Percentiles rank a stretch among this genome's conserved stretches.
Evolutionary conservation across 2,888 invertebrate species (phyloP).

Genomic region (Papilio elwesi): DNA sequence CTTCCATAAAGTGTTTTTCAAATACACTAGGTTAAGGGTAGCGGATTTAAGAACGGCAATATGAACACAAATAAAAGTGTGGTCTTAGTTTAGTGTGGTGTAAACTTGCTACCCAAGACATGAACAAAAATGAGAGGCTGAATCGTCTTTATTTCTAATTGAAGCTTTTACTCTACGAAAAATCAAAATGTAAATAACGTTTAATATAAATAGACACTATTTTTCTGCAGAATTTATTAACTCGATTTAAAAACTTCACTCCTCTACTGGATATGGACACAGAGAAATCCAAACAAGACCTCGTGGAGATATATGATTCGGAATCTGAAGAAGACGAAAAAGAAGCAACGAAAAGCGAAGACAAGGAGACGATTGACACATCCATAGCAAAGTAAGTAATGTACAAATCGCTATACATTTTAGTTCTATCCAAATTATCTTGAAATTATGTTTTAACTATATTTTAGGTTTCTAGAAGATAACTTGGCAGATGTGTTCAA

Average conservation of each 20-base stretch:
- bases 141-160: too few relatives aligned
- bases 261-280: conserved; percentile 63
- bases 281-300: conserved; percentile 54
- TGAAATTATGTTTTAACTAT: conserved; percentile 13
- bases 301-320: conserved; percentile 80
- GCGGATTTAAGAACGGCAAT: too few relatives aligned
- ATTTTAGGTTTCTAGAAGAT: conserved; percentile 67
- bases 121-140: too few relatives aligned
- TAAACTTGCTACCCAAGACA: too few relatives aligned
- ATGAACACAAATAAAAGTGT: too few relatives aligned
- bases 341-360: conserved; percentile 40
- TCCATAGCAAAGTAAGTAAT: conserved; percentile 59
- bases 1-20: too few relatives aligned
- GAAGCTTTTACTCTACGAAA: too few relatives aligned
- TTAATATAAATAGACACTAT: conserved; percentile 4
- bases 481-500: conserved; percentile 73
- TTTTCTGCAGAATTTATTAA: conserved; percentile 58
- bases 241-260: conserved; percentile 60
- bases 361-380: conserved; percentile 55
- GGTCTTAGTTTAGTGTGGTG: too few relatives aligned
- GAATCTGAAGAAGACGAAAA: conserved; percentile 65
- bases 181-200: background rate
- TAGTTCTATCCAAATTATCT: background rate
- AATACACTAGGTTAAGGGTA: too few relatives aligned
- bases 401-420: background rate